Conservation (phyloP, 2,888 invertebrate genomes). For the Scaptomyza polygonia region DNA sequence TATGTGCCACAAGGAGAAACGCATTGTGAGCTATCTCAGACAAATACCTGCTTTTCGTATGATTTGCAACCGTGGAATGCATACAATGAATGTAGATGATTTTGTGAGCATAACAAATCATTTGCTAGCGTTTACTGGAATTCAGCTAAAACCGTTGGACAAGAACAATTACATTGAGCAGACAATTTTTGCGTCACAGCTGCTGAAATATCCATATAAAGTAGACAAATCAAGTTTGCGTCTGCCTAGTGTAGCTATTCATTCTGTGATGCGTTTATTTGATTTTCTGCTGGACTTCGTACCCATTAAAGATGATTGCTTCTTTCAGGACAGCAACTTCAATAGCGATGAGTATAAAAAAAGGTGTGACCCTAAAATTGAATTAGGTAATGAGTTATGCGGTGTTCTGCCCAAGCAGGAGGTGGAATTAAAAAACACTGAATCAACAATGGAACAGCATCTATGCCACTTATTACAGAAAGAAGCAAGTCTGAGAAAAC, state of each 20-base stretch:
- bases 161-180: constrained; percentile 37
- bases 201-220: constrained; percentile 41
- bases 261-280: constrained; percentile 36
- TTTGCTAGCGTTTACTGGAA: constrained; percentile 28
- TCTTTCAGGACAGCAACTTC: constrained; percentile 2
- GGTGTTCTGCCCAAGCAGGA: neutral
- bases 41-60: constrained; percentile 17
- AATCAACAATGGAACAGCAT: neutral
- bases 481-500: constrained; percentile 12
- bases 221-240: constrained; percentile 39
- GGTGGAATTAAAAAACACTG: too few relatives aligned
- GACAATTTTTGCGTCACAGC: constrained; percentile 32
- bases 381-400: neutral
- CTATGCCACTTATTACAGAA: neutral
- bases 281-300: constrained; percentile 52
- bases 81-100: constrained; percentile 37
- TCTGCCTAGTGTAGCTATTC: constrained; percentile 36
- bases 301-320: neutral
- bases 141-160: constrained; percentile 11
- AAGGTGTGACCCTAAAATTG: neutral
- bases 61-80: constrained; percentile 25
- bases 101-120: constrained; percentile 44
- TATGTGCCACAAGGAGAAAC: neutral
- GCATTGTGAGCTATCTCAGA: constrained; percentile 23
- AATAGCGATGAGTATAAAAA: neutral